Conservation (phyloP, 2,797 vertebrate species). For the Melanotaenia boesemani region DNA sequence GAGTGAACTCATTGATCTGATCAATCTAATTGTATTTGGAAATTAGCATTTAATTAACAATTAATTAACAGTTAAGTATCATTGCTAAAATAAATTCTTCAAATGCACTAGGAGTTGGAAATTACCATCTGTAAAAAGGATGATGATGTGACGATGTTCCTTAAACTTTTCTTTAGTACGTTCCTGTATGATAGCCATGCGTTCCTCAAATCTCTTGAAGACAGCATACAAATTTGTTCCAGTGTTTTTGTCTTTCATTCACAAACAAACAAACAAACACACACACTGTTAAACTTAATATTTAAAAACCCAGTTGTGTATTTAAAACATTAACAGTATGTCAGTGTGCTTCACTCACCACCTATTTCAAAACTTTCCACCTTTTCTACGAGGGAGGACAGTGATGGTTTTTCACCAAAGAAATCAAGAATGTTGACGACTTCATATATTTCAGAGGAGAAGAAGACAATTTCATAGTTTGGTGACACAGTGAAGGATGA, state of each 20-base stretch:
- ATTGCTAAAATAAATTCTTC: no score
- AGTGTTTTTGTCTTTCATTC: conserved; percentile 36
- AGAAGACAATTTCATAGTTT: conserved; percentile 76
- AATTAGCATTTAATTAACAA: no score
- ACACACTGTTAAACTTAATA: background rate
- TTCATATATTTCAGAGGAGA: conserved; percentile 52
- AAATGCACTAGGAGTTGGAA: background rate
- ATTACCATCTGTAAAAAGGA: background rate
- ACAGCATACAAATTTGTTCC: conserved; percentile 66
- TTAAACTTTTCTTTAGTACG: background rate
- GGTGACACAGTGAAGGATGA: conserved; percentile 64
- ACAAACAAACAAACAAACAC: background rate
- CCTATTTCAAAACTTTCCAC: conserved; percentile 1
- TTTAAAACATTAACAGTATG: background rate
- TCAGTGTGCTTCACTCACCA: conserved; percentile 37
- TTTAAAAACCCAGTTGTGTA: background rate
- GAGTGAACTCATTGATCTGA: no score
- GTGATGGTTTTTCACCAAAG: rapidly evolving
- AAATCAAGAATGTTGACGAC: conserved; percentile 63
- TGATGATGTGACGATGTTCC: conserved; percentile 46
- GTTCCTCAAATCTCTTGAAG: conserved; percentile 37
- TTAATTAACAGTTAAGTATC: no score
- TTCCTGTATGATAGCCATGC: conserved; percentile 39
- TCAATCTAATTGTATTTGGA: no score
- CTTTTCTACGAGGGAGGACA: rapidly evolving